Evolutionary conservation across 1,140 invertebrate species (phyloP).

Genomic region (Acromyrmex heyeri): DNA sequence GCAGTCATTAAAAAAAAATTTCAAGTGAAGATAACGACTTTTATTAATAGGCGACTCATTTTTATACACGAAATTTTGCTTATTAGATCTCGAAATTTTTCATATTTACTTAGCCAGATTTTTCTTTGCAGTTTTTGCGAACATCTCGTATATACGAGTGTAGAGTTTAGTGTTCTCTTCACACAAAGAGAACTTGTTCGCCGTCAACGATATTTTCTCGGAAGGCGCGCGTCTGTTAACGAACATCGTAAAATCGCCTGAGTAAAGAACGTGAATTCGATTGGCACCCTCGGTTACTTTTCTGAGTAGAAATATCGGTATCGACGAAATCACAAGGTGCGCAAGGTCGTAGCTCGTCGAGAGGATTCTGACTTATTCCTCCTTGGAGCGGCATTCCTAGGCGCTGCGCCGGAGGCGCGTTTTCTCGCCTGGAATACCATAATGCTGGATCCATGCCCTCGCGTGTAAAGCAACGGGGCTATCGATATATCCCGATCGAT

Average conservation of each 20-base stretch:
- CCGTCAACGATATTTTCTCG: not conserved
- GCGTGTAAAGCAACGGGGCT: conserved; percentile 36
- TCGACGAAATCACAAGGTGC: conserved; percentile 11
- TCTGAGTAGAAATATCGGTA: not conserved
- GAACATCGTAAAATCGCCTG: not conserved
- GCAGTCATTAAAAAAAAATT: too few species aligned
- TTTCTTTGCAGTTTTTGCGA: not conserved
- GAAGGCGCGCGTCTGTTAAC: not conserved
- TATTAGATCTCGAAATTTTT: not conserved
- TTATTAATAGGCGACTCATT: too few species aligned
- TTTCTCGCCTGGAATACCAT: conserved; percentile 60
- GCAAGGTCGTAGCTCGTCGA: conserved; percentile 55
- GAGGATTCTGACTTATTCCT: conserved; percentile 51
- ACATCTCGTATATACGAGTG: not conserved
- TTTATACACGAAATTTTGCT: not conserved
- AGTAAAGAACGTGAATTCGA: conserved; percentile 10
- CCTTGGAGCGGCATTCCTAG: conserved; percentile 48
- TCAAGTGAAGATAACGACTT: too few species aligned
- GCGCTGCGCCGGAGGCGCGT: conserved; percentile 34
- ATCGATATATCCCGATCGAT: conserved; percentile 70
- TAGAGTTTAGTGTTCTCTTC: not conserved
- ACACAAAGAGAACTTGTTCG: not conserved
- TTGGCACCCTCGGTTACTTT: conserved; percentile 13
- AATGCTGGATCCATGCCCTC: conserved; percentile 2
- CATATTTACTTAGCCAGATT: not conserved